Evolutionary conservation across 92 coral and sea anemone species (phyloP).

Genomic region (Galaxea fascicularis): DNA sequence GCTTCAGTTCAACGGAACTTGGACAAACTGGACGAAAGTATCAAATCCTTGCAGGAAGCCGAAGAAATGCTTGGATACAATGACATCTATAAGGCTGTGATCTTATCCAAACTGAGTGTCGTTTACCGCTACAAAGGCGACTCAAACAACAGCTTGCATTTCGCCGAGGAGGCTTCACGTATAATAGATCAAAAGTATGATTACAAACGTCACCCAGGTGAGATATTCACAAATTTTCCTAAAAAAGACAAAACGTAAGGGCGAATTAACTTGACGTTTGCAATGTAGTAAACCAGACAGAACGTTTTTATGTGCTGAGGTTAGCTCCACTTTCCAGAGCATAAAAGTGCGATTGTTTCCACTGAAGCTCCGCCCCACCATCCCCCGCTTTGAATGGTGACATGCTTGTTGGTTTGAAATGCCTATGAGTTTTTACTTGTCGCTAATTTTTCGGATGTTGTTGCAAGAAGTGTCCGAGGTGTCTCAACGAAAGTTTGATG

Average conservation of each 20-base stretch:
- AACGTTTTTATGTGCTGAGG: too few species aligned
- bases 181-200: constrained; percentile 7
- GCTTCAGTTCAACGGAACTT: constrained; percentile 43
- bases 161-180: constrained; percentile 14
- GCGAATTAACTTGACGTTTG: background rate
- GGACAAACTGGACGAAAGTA: constrained; percentile 37
- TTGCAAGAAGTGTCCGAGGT: too few species aligned
- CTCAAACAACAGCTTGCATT: background rate
- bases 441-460: too few species aligned
- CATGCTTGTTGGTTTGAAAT: too few species aligned
- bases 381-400: too few species aligned
- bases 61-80: constrained; percentile 11
- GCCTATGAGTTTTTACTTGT: too few species aligned
- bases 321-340: too few species aligned
- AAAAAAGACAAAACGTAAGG: background rate
- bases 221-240: background rate
- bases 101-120: constrained; percentile 44
- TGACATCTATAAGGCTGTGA: constrained; percentile 27
- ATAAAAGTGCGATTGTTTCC: too few species aligned
- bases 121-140: constrained; percentile 49
- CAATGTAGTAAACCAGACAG: background rate
- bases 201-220: constrained; percentile 22
- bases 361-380: too few species aligned
- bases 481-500: too few species aligned
- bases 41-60: constrained; percentile 22